Evolutionary conservation across 2,888 invertebrate species (phyloP), one percentile per base, ranked within the genome.

Genomic region (Rhodophaea formosa): DNA sequence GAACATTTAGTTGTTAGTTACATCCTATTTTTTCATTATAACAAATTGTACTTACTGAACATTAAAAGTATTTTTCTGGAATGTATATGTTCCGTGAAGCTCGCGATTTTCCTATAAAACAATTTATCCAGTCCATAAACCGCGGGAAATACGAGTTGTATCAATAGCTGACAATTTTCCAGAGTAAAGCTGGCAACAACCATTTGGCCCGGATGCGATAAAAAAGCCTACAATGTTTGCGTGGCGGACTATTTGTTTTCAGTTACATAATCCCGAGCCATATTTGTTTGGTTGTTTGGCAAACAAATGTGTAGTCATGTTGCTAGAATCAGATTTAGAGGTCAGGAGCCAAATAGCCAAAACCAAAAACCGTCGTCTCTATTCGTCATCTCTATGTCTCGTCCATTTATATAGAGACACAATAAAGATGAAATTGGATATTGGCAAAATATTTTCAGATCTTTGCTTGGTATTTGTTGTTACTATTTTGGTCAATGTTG

Each of bases 61-160:
- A 23, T 3, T 23, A 23, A 3, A 3, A 23, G 23, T 1, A n/a
- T 39, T 39, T 39, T 39, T 3, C 39, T 39, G 12, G 1, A 39
- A 12, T n/a, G 1, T 39, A n/a, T 5, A 3, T 46, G 23, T 12
- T 10, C 6, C 8, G 17, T 23, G n/a, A 46, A 46, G 23, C 23
- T 16, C n/a, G 14, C 17, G 47, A 35, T 49, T 44, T 15, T 43
- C 8, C 23, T 53, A 14, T 29, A 53, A 53, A 43, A 16, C 10
- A 45, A 45, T 32, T 44, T 54, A 29, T 46, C 54, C 32, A 30
- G 32, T 55, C 43, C 30, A 35, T 45, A 35, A 35, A 46, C 44
- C 32, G 10, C 12, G 45, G 16, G 35, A 35, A 55, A 55, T 55
- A 55, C 54, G 45, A 46, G 35, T n/a, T n/a, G n/a, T 15, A 32